A percentile compares a stretch with the other conserved stretches of the same genome.
These are phyloP conservation scores for Danio albolineatus DNA, from an alignment of 2,797 vertebrate genomes.

Conservation along the genomic window DNA sequence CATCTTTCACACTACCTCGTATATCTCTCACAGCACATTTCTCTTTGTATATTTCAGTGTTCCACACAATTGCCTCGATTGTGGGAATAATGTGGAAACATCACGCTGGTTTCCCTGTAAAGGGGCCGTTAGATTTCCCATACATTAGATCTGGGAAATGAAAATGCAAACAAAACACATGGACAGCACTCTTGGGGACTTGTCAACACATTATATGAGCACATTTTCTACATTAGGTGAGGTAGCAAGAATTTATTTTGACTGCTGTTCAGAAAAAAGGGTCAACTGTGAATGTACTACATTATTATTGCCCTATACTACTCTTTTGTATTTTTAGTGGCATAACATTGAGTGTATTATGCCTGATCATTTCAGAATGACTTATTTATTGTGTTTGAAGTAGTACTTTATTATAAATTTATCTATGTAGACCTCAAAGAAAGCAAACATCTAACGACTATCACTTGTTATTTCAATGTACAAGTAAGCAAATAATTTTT, in stretches of 20 bases:
- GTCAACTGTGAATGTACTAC: not conserved
- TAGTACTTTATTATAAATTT: not conserved
- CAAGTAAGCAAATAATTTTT: not conserved
- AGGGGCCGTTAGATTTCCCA: not conserved
- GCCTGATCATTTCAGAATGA: not conserved
- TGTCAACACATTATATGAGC: not conserved
- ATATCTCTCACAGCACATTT: not conserved
- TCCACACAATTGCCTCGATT: not conserved
- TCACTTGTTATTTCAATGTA: not conserved
- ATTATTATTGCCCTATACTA: not conserved
- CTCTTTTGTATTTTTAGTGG: not conserved
- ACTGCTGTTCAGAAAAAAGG: not conserved
- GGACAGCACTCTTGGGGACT: not conserved
- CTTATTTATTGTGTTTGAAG: not conserved
- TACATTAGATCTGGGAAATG: not conserved
- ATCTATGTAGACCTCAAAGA: not conserved
- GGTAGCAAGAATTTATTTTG: not conserved
- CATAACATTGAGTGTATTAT: too few relatives aligned
- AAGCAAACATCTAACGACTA: not conserved
- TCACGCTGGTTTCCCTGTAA: not conserved
- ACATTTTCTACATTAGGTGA: not conserved
- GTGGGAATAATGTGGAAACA: not conserved
- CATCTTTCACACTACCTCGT: not conserved
- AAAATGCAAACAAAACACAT: constrained; percentile 29
- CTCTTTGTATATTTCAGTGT: not conserved